Base-by-base conservation (phyloP, 2,113 vertebrate species). In the Gopherus flavomarginatus region DNA sequence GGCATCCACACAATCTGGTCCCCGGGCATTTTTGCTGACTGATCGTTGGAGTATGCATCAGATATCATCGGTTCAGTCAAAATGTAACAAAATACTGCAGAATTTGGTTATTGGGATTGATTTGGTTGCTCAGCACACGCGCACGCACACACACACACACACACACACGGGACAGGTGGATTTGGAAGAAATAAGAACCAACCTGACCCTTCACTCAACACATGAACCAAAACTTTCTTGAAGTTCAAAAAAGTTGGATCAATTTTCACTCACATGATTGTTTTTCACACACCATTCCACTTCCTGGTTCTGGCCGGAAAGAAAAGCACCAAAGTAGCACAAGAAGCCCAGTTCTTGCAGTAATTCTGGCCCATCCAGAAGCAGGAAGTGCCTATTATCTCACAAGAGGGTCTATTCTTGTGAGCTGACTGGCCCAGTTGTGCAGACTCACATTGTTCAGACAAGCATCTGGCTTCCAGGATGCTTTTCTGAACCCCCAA, bases 111-210 rank as follows among this genome's bases (percentile, higher is more conserved):
- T 29, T 38, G n/a, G 19, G 17, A 91, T 90, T 86, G 87, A 90
- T 93, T 83, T 19, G 78, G n/a, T 85, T n/a, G 2, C 50, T 81
- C 49, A 9, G 50, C 26, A 75, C 53, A 24, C n/a, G 0, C 54
- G 11, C 78, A 5, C 29, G 56, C 86, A 75, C 42, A 42, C 42
- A 42, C 42, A 0, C 86, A 35, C 81, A 79, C 87, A 83, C 1
- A 5, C 75, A 29, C 38, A 84, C 57, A 54, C 4, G 1, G 92
- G 91, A 90, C 96, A 95, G 92, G 2, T 96, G 94, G 94, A 77
- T 97, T 94, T 97, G 95, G 96, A 97, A 97, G 95, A 96, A 95
- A 95, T 90, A 95, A 89, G 92, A 96, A 93, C 87, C 90, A 94
- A 81, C 81, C 9, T 79, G 91, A 94, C 90, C 93, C 86, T 95